Base-by-base conservation (phyloP, 2,888 invertebrate species). In the Pemphredon lugubris region DNA sequence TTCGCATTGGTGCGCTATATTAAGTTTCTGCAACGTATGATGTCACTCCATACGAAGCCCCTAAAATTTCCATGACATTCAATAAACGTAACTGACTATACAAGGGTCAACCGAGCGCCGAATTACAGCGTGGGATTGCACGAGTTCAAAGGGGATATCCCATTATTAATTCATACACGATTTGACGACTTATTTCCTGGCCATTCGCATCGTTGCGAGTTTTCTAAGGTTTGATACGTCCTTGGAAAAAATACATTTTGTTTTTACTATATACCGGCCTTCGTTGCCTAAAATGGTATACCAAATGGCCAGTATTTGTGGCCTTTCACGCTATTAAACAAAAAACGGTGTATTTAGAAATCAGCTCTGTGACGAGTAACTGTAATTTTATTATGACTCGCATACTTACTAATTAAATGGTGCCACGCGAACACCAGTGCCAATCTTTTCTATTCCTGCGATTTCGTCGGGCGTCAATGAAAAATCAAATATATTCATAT, bases 391-490 rank as follows among this genome's bases (percentile, higher is more conserved):
- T 42, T 14, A 60, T 34, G 32, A 26, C 4, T 1, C 9, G 1
- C 9, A 30, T 45, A 92, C 92, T 92, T 87, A 94, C 94, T 90
- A 91, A 0, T 83, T 84, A 89, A 93, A 92, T 0, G 92, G 91
- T 55, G 93, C 92, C 44, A 94, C 89, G n/a, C 95, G 91, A 0
- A 93, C 93, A 83, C 94, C 94, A 69, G 93, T 93, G 78, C 95
- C 93, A 45, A 90, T 81, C 1, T 72, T 59, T 34, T 87, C 85
- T 6, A 92, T 84, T 7, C 71, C 61, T 1, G 78, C 75, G 83
- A 91, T 84, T 69, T 94, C 94, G 0, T 93, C 92, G 0, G 87
- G 78, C 0, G 91, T 85, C 63, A 94, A 87, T 39, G 91, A 88
- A 85, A 94, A 94, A 84, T 94, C 93, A 82, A 92, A 93, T 57